Evolutionary conservation across 2,888 invertebrate genomes (phyloP), one percentile per base, ranked within the genome.

Genomic region (Cryptocephalus primarius): DNA sequence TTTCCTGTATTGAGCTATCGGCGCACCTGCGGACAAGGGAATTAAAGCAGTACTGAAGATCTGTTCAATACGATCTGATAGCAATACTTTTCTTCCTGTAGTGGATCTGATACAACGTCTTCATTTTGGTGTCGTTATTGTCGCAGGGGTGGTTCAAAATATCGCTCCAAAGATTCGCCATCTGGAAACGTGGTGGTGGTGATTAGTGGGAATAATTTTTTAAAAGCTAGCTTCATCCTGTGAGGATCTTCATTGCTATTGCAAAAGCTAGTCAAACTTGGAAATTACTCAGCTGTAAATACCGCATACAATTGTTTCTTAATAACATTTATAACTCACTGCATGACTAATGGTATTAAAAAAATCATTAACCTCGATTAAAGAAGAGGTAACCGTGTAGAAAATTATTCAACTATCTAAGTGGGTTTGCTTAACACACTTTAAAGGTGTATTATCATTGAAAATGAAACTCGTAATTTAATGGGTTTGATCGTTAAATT

Each of bases 71-170:
- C n/a, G 4, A 31, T 40, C 33, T n/a, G 11, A 4, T 3, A 32
- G 11, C 9, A n/a, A 9, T 47, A 78, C 80, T 77, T 73, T 77
- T 70, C 63, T 79, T 81, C 44, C 72, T 72, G 53, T 70, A 81
- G 40, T 80, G 78, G 1, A 75, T 74, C 65, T 78, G 75, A 58
- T 80, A 82, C 63, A 81, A 75, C 1, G 78, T 78, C 42, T 71
- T 67, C 77, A 82, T 78, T 64, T 78, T 78, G 42, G 74, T 73
- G 53, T 82, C 79, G 9, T 76, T 71, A 38, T 76, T 75, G 51
- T 79, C 79, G 57, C 81, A 81, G 0, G 78, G 77, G 56, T 79
- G 79, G 49, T 82, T 80, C 48, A 83, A 59, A 49, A 82, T 77
- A 47, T 78, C 78, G 52, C 78, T 78, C 8, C 75, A 75, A 11